Conservation (phyloP, 2,888 invertebrate genomes). For the Cerceris ruficornis region DNA sequence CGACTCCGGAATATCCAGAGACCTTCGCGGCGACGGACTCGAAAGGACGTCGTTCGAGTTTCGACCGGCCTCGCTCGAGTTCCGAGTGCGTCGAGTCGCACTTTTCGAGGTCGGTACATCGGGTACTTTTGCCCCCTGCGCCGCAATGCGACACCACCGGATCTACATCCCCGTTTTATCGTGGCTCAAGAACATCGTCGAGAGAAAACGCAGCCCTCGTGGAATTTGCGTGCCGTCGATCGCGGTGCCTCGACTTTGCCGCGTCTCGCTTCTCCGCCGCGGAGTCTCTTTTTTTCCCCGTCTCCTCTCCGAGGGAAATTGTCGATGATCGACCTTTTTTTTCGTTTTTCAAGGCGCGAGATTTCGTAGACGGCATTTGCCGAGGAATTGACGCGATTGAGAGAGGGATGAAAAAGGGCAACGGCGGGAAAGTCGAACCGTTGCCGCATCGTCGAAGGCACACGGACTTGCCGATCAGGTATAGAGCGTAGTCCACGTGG, state of each 20-base stretch:
- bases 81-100: constrained; percentile 65
- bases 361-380: too few species aligned
- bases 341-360: too few species aligned
- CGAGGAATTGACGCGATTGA: not conserved
- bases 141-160: constrained; percentile 80
- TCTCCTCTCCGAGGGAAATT: not conserved
- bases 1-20: constrained; percentile 24
- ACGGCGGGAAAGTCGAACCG: not conserved
- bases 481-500: constrained; percentile 38
- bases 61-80: constrained; percentile 68
- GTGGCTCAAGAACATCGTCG: constrained; percentile 35
- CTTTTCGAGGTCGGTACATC: constrained; percentile 70
- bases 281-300: not conserved
- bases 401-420: not conserved
- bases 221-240: not conserved
- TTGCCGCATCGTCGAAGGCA: constrained; percentile 7
- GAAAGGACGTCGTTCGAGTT: constrained; percentile 64
- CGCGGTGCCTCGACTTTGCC: not conserved
- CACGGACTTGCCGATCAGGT: constrained; percentile 24
- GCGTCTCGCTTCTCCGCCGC: not conserved
- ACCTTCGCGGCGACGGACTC: constrained; percentile 22
- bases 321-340: too few species aligned
- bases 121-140: constrained; percentile 67
- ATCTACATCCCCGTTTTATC: constrained; percentile 56
- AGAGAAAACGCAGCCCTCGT: not conserved